Conservation (phyloP, 2,888 invertebrate genomes). For the Alentia gelatinosa region DNA sequence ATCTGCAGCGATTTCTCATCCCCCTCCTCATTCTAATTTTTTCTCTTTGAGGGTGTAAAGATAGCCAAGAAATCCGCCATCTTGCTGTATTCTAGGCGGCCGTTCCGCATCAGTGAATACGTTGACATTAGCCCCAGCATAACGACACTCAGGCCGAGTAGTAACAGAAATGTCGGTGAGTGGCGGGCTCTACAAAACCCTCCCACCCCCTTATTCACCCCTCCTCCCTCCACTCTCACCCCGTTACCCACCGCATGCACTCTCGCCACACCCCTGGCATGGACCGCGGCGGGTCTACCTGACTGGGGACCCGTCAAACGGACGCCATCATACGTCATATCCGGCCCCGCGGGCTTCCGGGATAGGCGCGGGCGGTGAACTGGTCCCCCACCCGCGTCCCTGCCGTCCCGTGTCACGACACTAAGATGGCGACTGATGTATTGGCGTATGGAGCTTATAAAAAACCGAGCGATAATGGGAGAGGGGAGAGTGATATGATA, state of each 20-base stretch:
- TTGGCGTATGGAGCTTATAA: background rate
- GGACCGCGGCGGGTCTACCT: background rate
- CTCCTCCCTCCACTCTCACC: background rate
- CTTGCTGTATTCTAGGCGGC: background rate
- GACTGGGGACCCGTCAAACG: constrained; percentile 24
- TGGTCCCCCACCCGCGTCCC: too few relatives aligned
- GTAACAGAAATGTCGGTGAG: background rate
- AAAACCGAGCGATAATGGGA: background rate
- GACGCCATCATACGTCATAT: constrained; percentile 45
- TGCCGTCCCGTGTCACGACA: constrained; percentile 34
- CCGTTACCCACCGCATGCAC: background rate
- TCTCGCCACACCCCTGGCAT: background rate
- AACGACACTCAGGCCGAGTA: background rate
- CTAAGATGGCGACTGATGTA: constrained; percentile 33
- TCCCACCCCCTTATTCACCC: background rate
- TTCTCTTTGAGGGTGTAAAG: too few relatives aligned
- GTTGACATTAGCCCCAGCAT: background rate
- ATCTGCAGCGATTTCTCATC: too few relatives aligned
- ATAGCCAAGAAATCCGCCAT: too few relatives aligned
- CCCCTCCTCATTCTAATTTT: too few relatives aligned
- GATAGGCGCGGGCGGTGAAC: background rate
- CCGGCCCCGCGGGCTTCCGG: constrained; percentile 33
- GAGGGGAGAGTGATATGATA: background rate
- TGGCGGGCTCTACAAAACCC: background rate
- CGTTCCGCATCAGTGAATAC: background rate